Evolutionary conservation across 2,797 vertebrate genomes (phyloP), one percentile per base, ranked within the genome.

Genomic region (Chaetodon trifasciatus): DNA sequence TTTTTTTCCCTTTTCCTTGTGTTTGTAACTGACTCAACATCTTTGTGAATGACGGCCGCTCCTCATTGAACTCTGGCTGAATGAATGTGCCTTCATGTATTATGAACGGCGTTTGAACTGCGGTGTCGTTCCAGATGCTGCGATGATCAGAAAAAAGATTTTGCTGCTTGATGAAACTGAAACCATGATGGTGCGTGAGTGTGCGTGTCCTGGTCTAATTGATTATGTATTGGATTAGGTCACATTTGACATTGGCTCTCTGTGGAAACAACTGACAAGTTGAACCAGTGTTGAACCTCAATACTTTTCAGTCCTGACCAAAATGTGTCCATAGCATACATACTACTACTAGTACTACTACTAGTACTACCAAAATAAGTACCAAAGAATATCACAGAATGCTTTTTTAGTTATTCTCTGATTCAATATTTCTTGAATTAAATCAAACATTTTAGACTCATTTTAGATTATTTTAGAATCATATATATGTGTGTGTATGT

Each of bases 201-300:
- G 10, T 3, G n/a, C 4, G 50, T n/a, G 23, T 16, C 40, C 19
- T 39, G 17, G 39, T 68, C 9, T 24, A 40, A 67, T 64, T 21
- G 49, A 57, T 68, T 28, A 19, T 40, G 44, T 6, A 55, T 13
- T 24, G 28, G 44, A 68, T 70, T 44, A 58, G 8, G 23, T 24
- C 28, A 65, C n/a, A 53, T 19, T 21, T 40, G 40, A 53, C 21
- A 49, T 72, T 60, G 55, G 28, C 35, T 57, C 4, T 2, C 5
- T 63, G 21, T 70, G 60, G 63, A 69, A 28, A 65, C 23, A 24
- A 46, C 50, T 61, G 39, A 64, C 23, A 0, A 60, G 62, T 24
- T 7, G 10, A 69, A n/a, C n/a, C n/a, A n/a, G n/a, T n/a, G 52
- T 44, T 44, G 23, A 62, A 46, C 42, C 11, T n/a, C 8, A 35